Evolutionary conservation across 2,888 invertebrate genomes (phyloP).

Genomic region (Tachystola acroxantha): DNA sequence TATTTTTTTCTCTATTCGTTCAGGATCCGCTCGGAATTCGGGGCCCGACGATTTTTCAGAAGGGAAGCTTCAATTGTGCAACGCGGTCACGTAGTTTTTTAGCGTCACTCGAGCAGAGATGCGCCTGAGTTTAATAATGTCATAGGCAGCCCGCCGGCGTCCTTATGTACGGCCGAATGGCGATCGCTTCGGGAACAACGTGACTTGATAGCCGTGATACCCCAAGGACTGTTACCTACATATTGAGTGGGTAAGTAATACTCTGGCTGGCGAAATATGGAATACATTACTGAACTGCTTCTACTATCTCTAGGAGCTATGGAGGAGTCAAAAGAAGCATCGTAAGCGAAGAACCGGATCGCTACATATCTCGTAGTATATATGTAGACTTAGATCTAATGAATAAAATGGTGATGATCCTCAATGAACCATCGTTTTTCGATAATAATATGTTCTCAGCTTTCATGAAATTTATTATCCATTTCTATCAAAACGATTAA

Average conservation of each 20-base stretch:
- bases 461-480: too few relatives aligned
- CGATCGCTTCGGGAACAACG: constrained; percentile 26
- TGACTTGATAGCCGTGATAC: constrained; percentile 21
- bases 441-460: too few relatives aligned
- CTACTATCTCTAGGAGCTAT: too few relatives aligned
- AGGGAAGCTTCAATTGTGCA: constrained; percentile 50
- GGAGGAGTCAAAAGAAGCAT: too few relatives aligned
- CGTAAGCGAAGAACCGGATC: too few relatives aligned
- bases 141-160: constrained; percentile 44
- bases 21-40: constrained; percentile 51
- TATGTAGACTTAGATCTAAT: too few relatives aligned
- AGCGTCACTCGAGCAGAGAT: constrained; percentile 59
- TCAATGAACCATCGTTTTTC: too few relatives aligned
- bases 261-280: too few relatives aligned
- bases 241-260: not conserved
- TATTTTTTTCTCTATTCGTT: constrained; percentile 63
- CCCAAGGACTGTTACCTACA: constrained; percentile 2
- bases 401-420: too few relatives aligned
- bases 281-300: too few relatives aligned
- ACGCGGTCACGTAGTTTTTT: constrained; percentile 68
- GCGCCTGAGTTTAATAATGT: constrained; percentile 71
- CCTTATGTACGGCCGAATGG: constrained; percentile 20
- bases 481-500: too few relatives aligned
- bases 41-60: constrained; percentile 54
- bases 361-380: too few relatives aligned